These are phyloP conservation scores for Lasiurus borealis DNA, from an alignment of 2,113 vertebrate genomes.

Conservation along the genomic window DNA sequence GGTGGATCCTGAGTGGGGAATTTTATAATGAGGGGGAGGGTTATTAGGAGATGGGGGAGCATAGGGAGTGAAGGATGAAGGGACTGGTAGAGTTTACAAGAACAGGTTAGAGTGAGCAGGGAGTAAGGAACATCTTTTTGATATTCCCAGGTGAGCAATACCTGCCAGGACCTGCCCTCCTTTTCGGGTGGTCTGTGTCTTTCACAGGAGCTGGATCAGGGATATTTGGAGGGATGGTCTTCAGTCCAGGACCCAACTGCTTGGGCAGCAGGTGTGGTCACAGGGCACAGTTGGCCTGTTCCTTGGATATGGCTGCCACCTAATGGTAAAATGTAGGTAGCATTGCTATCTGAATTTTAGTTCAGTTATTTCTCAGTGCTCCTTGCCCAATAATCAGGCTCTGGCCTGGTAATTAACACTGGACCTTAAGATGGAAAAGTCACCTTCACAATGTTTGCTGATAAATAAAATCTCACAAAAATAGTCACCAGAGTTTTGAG, in stretches of 20 bases:
- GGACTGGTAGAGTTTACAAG: not conserved
- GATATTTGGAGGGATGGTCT: not conserved
- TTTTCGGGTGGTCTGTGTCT: too few relatives aligned
- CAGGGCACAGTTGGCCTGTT: not conserved
- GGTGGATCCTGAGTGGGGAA: not conserved
- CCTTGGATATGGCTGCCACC: slow-evolving; percentile 64
- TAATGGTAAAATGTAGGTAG: not conserved
- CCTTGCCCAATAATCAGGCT: accelerated
- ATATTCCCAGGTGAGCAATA: not conserved
- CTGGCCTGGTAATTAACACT: not conserved
- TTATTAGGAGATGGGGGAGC: too few relatives aligned
- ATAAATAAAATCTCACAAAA: not conserved
- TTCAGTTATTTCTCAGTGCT: not conserved
- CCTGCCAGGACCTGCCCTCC: not conserved
- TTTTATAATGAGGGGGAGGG: not conserved
- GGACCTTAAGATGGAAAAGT: not conserved
- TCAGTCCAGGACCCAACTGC: too few relatives aligned
- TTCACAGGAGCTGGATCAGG: not conserved
- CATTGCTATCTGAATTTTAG: not conserved
- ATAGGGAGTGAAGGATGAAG: not conserved
- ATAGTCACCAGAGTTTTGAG: not conserved
- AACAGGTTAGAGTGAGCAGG: not conserved
- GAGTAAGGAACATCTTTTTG: not conserved
- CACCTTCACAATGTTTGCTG: not conserved
- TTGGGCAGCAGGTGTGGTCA: not conserved